A percentile compares a stretch with the other conserved stretches of the same genome.
These are phyloP conservation scores for Apis laboriosa DNA, from an alignment of 1,140 invertebrate genomes.

Conservation along the genomic window DNA sequence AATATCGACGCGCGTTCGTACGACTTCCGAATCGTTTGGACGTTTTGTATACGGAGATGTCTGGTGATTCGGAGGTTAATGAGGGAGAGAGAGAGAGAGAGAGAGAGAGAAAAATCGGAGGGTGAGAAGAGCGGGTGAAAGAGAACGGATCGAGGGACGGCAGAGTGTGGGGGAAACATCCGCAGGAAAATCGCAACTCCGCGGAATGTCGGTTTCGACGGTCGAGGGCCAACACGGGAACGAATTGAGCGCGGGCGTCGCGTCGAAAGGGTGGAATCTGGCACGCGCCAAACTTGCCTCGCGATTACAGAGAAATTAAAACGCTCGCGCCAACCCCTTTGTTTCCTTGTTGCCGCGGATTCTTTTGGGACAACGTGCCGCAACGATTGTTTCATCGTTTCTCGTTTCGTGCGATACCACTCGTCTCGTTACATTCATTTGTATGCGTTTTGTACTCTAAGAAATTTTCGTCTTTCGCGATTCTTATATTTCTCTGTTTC, in stretches of 20 bases:
- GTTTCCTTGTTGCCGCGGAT: constrained; percentile 21
- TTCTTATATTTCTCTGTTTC: too few species aligned
- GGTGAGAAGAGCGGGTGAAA: neutral
- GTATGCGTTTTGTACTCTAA: too few species aligned
- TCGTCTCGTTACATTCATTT: neutral
- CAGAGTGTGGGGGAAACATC: neutral
- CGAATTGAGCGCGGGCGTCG: constrained; percentile 44
- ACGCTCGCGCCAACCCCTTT: constrained; percentile 49
- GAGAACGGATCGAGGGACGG: neutral
- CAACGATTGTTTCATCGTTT: neutral
- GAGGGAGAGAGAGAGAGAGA: constrained; percentile 30
- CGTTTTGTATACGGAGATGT: neutral
- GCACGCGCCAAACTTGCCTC: constrained; percentile 73
- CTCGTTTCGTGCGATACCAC: neutral
- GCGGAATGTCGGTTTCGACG: constrained; percentile 65
- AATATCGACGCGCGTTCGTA: constrained; percentile 1
- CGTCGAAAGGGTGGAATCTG: constrained; percentile 60
- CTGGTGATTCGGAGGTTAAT: neutral
- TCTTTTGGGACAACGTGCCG: neutral
- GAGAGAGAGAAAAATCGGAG: constrained; percentile 7
- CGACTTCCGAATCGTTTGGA: neutral
- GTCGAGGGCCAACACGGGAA: constrained; percentile 51
- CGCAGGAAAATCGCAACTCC: constrained; percentile 58
- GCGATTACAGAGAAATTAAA: constrained; percentile 69
- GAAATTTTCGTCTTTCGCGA: too few species aligned